Evolutionary conservation across 1,140 invertebrate species (phyloP).

Genomic region (Drosophila parabipectinata): DNA sequence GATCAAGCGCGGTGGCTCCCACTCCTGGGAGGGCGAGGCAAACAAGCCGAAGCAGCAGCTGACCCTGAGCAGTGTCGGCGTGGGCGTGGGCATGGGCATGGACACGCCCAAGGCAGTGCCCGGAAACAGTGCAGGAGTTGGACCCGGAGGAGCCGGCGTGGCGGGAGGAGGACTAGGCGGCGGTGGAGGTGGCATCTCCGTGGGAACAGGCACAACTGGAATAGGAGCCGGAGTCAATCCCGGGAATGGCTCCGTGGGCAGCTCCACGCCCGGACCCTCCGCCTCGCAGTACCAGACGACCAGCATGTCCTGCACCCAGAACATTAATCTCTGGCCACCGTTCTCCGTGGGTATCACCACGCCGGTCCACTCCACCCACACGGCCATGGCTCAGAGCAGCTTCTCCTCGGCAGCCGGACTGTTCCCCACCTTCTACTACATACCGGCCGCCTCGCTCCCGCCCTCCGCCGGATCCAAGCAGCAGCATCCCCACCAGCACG

Average conservation of each 20-base stretch:
- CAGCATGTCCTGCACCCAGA: constrained; percentile 49
- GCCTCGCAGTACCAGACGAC: constrained; percentile 8
- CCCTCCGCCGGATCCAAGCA: constrained; percentile 14
- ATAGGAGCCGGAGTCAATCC: background rate
- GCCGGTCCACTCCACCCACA: constrained; percentile 74
- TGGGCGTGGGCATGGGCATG: background rate
- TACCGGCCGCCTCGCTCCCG: constrained; percentile 84
- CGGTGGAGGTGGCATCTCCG: background rate
- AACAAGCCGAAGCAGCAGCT: constrained; percentile 86
- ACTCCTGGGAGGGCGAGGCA: constrained; percentile 86
- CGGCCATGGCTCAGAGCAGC: constrained; percentile 71
- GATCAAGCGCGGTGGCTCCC: constrained; percentile 86
- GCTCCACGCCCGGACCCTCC: constrained; percentile 12
- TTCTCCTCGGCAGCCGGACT: constrained; percentile 69
- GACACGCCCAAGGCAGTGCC: background rate
- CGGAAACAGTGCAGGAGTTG: background rate
- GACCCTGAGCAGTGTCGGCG: constrained; percentile 28
- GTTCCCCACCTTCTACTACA: constrained; percentile 86
- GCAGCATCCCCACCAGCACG: background rate
- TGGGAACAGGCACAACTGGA: background rate
- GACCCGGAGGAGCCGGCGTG: constrained; percentile 17
- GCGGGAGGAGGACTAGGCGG: constrained; percentile 9
- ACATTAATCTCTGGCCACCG: constrained; percentile 86
- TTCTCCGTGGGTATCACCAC: constrained; percentile 86
- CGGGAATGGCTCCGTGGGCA: constrained; percentile 10